Evolutionary conservation across 2,888 invertebrate genomes (phyloP).

Genomic region (Rhagonycha fulva): DNA sequence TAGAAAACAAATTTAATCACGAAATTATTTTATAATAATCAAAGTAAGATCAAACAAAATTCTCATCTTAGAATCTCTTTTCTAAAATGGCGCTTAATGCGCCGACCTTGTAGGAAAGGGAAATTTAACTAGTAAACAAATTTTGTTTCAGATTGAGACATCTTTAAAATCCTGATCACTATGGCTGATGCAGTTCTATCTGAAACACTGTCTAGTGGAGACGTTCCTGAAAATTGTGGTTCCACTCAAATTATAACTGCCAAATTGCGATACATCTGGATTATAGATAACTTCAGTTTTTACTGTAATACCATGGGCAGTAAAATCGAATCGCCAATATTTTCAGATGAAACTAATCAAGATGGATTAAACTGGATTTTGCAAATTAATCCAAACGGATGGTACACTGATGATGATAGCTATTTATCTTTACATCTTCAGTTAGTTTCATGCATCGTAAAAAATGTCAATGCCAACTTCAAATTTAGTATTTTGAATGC

Average conservation of each 20-base stretch:
- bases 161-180: too few relatives aligned
- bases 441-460: conserved; percentile 89
- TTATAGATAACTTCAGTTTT: conserved; percentile 99
- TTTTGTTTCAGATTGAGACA: too few relatives aligned
- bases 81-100: too few relatives aligned
- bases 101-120: too few relatives aligned
- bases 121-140: too few relatives aligned
- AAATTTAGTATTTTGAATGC: conserved; percentile 99
- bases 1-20: too few relatives aligned
- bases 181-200: too few relatives aligned
- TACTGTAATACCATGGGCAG: conserved; percentile 99
- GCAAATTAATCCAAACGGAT: conserved; percentile 98
- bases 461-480: conserved; percentile 99
- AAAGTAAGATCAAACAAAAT: too few relatives aligned
- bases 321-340: conserved; percentile 98
- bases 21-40: too few relatives aligned
- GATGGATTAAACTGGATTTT: conserved; percentile 74
- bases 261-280: conserved; percentile 99
- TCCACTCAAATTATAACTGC: conserved; percentile 96
- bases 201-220: too few relatives aligned
- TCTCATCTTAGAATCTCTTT: too few relatives aligned
- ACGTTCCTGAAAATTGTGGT: conserved; percentile 33
- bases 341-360: conserved; percentile 94
- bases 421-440: conserved; percentile 98
- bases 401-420: conserved; percentile 99